Conservation (phyloP, 2,888 invertebrate genomes). For the Drosophila neoperkinsi region DNA sequence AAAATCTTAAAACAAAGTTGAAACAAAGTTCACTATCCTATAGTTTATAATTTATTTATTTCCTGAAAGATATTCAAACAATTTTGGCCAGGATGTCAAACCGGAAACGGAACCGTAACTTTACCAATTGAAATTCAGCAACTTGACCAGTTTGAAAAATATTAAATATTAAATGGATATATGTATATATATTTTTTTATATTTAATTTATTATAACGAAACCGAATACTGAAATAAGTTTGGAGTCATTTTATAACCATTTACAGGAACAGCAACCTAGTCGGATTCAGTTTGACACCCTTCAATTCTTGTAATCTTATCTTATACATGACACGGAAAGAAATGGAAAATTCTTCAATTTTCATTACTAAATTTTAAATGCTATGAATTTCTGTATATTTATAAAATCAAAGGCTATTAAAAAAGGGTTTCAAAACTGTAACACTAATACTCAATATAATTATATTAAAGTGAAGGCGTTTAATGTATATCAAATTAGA, state of each 20-base stretch:
- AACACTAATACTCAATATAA: not conserved
- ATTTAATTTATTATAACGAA: not conserved
- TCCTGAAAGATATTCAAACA: not conserved
- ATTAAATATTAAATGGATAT: not conserved
- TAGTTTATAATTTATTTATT: not conserved
- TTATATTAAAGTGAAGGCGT: not conserved
- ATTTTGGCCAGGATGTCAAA: not conserved
- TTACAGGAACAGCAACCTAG: not conserved
- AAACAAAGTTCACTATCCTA: not conserved
- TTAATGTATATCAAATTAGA: not conserved
- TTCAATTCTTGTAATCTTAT: not conserved
- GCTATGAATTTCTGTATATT: not conserved
- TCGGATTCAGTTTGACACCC: not conserved
- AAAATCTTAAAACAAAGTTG: not conserved
- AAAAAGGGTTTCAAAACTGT: not conserved
- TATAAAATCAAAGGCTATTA: not conserved
- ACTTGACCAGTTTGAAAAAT: not conserved
- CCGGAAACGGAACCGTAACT: not conserved
- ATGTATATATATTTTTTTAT: not conserved
- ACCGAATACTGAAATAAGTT: not conserved
- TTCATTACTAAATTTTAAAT: not conserved
- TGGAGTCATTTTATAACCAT: not conserved
- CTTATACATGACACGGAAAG: not conserved
- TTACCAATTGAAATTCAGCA: not conserved
- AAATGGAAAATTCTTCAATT: rapidly evolving